Base-by-base conservation (phyloP, 2,797 vertebrate genomes). In the Acanthurus tractus region DNA sequence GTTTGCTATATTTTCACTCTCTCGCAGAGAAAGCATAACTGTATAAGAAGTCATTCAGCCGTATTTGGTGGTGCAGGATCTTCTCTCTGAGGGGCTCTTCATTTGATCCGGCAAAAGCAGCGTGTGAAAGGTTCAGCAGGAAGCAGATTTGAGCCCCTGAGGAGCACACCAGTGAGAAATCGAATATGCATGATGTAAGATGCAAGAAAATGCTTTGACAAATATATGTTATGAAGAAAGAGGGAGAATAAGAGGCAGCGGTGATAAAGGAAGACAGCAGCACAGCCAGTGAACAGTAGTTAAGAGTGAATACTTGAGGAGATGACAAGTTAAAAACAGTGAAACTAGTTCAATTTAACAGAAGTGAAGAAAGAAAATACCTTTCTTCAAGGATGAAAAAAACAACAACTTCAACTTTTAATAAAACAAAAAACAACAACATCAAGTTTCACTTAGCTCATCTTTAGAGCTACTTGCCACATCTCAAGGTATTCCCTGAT, bases 1-100 rank as follows among this genome's bases (percentile, higher is more conserved):
- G 50, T 52, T 57, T 20, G 12, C 40, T 61, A 50, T 7, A 50
- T 74, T 56, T 84, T 55, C 57, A 12, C 54, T 68, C 20, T 48
- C 22, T 40, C 70, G 59, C 44, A n/a, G 70, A 6, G 8, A 70
- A 77, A 70, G 45, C 12, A 25, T 78, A 75, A 85, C 70, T 73
- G 46, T 62, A 85, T 20, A 50, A 75, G 73, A 14, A 69, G 42
- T 53, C 63, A 22, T 5, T 59, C 18, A 54, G 63, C 18, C 55
- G 49, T 54, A 45, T 63, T 63, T 53, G 9, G 40, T 3, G 4
- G 57, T 57, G 71, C 29, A 1, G 3, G 49, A 52, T 74, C 53
- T 49, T 56, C 53, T 77, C 75, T 70, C 64, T 54, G 38, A 70
- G 48, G 68, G 38, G 42, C 49, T 57, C 38, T 64, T 63, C 11